Conservation (phyloP, 2,888 invertebrate genomes). For the Ferrisia virgata region DNA sequence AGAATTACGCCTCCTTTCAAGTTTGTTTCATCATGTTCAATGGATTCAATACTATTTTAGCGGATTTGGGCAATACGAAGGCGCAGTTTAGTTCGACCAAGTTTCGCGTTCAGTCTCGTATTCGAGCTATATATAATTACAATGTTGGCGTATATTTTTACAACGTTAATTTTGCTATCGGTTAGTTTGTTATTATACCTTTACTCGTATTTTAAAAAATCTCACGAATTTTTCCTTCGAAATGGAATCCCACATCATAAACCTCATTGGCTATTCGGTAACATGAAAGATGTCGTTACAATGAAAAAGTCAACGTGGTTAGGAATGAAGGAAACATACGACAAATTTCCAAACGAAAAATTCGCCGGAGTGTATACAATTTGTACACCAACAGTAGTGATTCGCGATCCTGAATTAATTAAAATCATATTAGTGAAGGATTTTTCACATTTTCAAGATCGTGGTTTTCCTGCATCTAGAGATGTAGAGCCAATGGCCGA, state of each 20-base stretch:
- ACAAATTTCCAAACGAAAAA: neutral
- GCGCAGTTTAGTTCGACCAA: neutral
- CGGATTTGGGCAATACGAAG: too few relatives aligned
- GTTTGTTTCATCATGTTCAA: too few relatives aligned
- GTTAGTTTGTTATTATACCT: neutral
- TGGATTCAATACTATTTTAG: too few relatives aligned
- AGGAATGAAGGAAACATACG: neutral
- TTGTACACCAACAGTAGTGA: conserved; percentile 55
- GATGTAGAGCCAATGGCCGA: conserved; percentile 52
- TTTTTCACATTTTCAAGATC: conserved; percentile 55
- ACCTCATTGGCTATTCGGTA: conserved; percentile 39
- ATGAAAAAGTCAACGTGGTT: neutral
- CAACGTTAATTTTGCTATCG: neutral
- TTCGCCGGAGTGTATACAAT: conserved; percentile 57
- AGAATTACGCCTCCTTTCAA: too few relatives aligned
- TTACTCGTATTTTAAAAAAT: neutral
- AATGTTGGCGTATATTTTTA: neutral
- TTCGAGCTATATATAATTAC: neutral
- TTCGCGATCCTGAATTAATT: conserved; percentile 55
- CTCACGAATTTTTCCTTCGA: neutral
- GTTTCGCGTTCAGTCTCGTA: neutral
- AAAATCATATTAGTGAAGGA: conserved; percentile 55
- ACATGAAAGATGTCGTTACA: conserved; percentile 5
- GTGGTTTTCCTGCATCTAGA: conserved; percentile 52
- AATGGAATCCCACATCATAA: neutral